These are phyloP conservation scores for Climacteris rufus DNA, from an alignment of 2,113 vertebrate genomes.

Conservation along the genomic window DNA sequence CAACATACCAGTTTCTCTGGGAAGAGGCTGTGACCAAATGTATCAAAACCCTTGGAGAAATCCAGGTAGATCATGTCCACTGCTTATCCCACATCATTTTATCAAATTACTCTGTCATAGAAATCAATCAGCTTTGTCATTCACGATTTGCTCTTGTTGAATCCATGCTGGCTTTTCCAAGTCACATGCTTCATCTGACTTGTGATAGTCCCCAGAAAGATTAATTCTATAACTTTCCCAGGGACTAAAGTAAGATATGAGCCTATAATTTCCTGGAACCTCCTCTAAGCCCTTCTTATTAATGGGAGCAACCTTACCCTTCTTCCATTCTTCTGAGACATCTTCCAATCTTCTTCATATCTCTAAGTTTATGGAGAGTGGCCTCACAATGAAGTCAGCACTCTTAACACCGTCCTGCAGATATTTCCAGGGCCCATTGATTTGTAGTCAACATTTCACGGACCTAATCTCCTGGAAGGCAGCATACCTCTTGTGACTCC, in stretches of 20 bases:
- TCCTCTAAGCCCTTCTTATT: not conserved
- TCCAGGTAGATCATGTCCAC: not conserved
- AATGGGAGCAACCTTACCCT: not conserved
- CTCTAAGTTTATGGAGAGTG: not conserved
- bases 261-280: not conserved
- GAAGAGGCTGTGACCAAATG: not conserved
- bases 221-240: not conserved
- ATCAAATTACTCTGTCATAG: not conserved
- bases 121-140: not conserved
- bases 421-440: too few species aligned
- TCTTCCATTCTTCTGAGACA: not conserved
- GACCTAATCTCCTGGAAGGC: not conserved
- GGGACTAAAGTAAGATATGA: not conserved
- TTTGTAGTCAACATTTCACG: not conserved
- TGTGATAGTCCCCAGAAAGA: not conserved
- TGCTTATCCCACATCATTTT: fast-evolving
- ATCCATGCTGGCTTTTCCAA: not conserved
- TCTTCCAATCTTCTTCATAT: not conserved
- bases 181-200: not conserved
- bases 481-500: too few species aligned
- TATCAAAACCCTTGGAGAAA: not conserved
- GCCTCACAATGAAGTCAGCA: not conserved
- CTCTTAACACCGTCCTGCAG: not conserved
- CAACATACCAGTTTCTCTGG: too few species aligned
- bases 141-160: fast-evolving